phyloP scores from a whole-genome alignment of 1,140 invertebrate species.

The Drosophila watanabei region DNA sequence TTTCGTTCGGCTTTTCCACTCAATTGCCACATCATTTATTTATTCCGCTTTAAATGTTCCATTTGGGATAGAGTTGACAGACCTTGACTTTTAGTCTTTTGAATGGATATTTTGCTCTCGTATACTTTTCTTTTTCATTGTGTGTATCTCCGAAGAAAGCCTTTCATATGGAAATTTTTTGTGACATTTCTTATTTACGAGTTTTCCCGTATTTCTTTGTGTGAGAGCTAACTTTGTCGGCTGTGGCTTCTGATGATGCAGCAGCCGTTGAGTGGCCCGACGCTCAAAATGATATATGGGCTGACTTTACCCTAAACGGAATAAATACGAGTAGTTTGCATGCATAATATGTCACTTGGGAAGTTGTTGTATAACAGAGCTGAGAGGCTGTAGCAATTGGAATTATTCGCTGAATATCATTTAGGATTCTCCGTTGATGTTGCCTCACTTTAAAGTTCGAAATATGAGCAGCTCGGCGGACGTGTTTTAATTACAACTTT shows the following conservation, averaged over 20 bases:
- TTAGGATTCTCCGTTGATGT: slow-evolving; percentile 1
- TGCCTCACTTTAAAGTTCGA: slow-evolving; percentile 6
- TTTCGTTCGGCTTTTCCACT: slow-evolving; percentile 27
- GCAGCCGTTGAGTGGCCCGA: slow-evolving; percentile 50
- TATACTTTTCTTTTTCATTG: slow-evolving; percentile 2
- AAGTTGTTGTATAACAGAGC: slow-evolving; percentile 30
- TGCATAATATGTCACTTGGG: slow-evolving; percentile 46
- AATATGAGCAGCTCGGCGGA: slow-evolving; percentile 34
- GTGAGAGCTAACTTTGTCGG: slow-evolving; percentile 45
- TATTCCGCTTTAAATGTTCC: slow-evolving; percentile 40
- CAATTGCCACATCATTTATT: slow-evolving; percentile 34
- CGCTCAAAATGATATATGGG: slow-evolving; percentile 46
- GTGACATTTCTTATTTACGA: slow-evolving; percentile 50
- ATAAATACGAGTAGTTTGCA: slow-evolving; percentile 36
- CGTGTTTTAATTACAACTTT: slow-evolving; percentile 75
- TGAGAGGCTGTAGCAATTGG: slow-evolving; percentile 12
- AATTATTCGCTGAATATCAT: not conserved
- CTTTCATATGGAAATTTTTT: slow-evolving; percentile 51
- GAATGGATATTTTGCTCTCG: slow-evolving; percentile 14
- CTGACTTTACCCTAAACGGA: slow-evolving; percentile 29
- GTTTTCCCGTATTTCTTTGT: slow-evolving; percentile 53
- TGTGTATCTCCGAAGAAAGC: slow-evolving; percentile 7
- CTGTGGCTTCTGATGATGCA: slow-evolving; percentile 32
- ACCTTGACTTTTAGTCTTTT: slow-evolving; percentile 42
- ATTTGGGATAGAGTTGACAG: slow-evolving; percentile 37